These are phyloP conservation scores for Seison nebaliae DNA, from an alignment of 1,140 invertebrate genomes.

Conservation along the genomic window DNA sequence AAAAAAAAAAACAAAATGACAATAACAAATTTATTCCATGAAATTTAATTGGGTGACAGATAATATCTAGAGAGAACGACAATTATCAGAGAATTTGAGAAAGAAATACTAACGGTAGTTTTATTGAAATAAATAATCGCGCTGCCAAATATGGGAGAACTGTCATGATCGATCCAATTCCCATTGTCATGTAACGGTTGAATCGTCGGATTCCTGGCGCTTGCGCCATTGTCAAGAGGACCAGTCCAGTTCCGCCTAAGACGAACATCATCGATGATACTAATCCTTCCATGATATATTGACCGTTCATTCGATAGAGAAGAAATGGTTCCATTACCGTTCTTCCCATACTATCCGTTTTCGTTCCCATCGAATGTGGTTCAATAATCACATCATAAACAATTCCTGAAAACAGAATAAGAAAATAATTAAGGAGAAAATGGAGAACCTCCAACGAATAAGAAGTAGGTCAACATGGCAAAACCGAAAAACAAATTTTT, in stretches of 20 bases:
- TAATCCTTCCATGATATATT: slow-evolving; percentile 93
- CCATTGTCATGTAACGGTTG: slow-evolving; percentile 63
- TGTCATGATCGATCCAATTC: slow-evolving; percentile 68
- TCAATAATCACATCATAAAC: slow-evolving; percentile 96
- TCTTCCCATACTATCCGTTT: slow-evolving; percentile 80
- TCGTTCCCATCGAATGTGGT: slow-evolving; percentile 80
- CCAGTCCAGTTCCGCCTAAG: slow-evolving; percentile 73
- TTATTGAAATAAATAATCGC: slow-evolving; percentile 96
- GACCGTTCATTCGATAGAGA: slow-evolving; percentile 86
- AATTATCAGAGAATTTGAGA: too few species aligned
- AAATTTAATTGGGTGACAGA: too few species aligned
- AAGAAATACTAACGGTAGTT: slow-evolving; percentile 50
- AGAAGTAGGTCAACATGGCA: slow-evolving; percentile 71
- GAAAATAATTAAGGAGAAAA: not conserved
- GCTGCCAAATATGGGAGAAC: slow-evolving; percentile 77
- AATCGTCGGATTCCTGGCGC: slow-evolving; percentile 62
- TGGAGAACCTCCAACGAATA: slow-evolving; percentile 65
- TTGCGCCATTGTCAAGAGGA: slow-evolving; percentile 75
- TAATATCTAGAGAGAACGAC: too few species aligned
- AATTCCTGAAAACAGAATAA: too few species aligned
- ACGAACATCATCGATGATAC: slow-evolving; percentile 86
- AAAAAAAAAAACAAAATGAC: too few species aligned
- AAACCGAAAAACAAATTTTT: slow-evolving; percentile 69
- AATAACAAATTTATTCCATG: too few species aligned
- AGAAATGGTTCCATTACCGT: slow-evolving; percentile 69